A percentile compares a stretch with the other conserved stretches of the same genome.
Evolutionary conservation across 2,888 invertebrate species (phyloP).

Genomic region (Pollenia angustigena): DNA sequence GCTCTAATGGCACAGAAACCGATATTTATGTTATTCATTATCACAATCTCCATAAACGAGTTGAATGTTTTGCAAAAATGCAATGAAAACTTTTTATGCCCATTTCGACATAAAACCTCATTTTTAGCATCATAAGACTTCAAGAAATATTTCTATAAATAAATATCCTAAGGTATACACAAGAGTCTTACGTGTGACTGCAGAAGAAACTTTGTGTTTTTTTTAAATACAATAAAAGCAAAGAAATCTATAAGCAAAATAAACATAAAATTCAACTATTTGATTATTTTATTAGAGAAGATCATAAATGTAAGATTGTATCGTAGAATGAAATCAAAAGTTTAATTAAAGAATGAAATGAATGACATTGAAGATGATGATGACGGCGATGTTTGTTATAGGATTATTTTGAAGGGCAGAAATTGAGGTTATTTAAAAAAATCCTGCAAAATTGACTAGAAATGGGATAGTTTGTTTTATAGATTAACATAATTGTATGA

Average conservation of each 20-base stretch:
- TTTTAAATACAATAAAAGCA: conserved; percentile 3
- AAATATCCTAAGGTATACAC: neutral
- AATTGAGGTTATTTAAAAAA: neutral
- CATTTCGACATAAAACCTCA: neutral
- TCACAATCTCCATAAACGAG: neutral
- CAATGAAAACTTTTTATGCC: neutral
- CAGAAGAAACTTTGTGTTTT: neutral
- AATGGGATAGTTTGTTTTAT: neutral
- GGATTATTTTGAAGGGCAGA: conserved; percentile 21
- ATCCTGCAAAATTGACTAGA: neutral
- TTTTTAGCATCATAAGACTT: neutral
- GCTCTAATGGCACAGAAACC: conserved; percentile 66
- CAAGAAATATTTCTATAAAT: neutral
- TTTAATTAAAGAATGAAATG: conserved; percentile 3
- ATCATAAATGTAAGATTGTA: conserved; percentile 45
- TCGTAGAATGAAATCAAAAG: conserved; percentile 1
- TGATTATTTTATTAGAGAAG: conserved; percentile 41
- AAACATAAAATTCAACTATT: conserved; percentile 10
- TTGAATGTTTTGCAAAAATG: conserved; percentile 30
- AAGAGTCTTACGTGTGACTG: neutral
- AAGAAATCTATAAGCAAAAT: conserved; percentile 25
- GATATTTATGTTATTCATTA: conserved; percentile 40
- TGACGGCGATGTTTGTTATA: neutral
- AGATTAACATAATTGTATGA: too few relatives aligned
- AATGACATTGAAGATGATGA: neutral